Evolutionary conservation across 2,888 invertebrate genomes (phyloP).

Genomic region (Lasius fuliginosus): DNA sequence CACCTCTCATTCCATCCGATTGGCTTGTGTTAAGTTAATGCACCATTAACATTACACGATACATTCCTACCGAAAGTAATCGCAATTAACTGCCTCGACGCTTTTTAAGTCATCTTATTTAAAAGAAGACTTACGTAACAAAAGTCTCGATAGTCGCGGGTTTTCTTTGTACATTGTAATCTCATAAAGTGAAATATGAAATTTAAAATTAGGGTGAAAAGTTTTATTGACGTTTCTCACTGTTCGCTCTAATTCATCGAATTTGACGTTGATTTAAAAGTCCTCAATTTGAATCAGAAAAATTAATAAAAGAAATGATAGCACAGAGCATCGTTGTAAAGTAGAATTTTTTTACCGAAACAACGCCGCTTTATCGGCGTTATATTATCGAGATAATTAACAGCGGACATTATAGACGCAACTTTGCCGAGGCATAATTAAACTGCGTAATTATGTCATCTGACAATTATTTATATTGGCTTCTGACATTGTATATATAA

Average conservation of each 20-base stretch:
- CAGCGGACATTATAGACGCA: background rate
- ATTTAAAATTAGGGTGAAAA: background rate
- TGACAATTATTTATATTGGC: background rate
- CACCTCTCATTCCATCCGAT: background rate
- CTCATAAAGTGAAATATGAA: background rate
- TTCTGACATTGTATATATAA: background rate
- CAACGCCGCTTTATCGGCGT: background rate
- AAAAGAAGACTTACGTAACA: background rate
- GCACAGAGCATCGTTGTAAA: background rate
- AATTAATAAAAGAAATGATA: background rate
- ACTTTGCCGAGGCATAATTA: background rate
- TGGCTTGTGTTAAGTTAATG: background rate
- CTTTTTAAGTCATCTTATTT: background rate
- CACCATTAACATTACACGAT: background rate
- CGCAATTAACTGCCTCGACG: background rate
- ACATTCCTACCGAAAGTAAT: background rate
- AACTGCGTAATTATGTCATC: background rate
- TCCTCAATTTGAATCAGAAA: background rate
- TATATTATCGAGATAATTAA: slow-evolving; percentile 2
- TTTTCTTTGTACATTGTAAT: background rate
- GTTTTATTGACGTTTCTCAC: background rate
- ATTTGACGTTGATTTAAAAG: background rate
- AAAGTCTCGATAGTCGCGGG: background rate
- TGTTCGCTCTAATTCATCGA: slow-evolving; percentile 1
- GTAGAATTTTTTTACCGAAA: background rate